Evolutionary conservation across 1,140 invertebrate species (phyloP).

Genomic region (Eurosta solidaginis): DNA sequence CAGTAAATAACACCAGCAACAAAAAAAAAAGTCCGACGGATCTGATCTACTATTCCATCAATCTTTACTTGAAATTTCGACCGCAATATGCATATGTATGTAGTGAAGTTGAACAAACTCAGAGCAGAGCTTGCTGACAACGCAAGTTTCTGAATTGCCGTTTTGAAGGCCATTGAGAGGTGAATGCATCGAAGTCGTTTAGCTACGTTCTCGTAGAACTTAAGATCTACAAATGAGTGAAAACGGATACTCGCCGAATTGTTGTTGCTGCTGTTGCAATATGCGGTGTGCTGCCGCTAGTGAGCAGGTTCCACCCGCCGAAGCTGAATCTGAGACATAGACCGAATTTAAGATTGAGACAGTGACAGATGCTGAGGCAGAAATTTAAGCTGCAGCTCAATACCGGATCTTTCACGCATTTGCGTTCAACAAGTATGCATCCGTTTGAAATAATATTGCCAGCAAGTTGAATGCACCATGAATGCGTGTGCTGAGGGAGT

Average conservation of each 20-base stretch:
- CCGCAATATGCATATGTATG: neutral
- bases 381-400: neutral
- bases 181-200: conserved; percentile 14
- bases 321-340: neutral
- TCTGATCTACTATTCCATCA: conserved; percentile 33
- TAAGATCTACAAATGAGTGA: neutral
- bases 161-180: conserved; percentile 54
- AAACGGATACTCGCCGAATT: neutral
- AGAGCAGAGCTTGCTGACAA: conserved; percentile 48
- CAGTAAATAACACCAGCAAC: neutral
- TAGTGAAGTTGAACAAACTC: conserved; percentile 53
- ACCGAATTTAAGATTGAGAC: neutral
- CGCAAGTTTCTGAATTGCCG: conserved; percentile 56
- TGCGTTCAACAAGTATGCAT: neutral
- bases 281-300: neutral
- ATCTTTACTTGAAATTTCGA: conserved; percentile 21
- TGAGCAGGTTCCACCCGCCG: neutral
- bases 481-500: neutral
- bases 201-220: neutral
- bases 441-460: neutral
- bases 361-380: neutral
- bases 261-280: neutral
- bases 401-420: neutral
- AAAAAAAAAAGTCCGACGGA: neutral
- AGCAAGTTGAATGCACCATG: conserved; percentile 25